Conservation (phyloP, 2,113 vertebrate species). For the Myotis yumanensis region DNA sequence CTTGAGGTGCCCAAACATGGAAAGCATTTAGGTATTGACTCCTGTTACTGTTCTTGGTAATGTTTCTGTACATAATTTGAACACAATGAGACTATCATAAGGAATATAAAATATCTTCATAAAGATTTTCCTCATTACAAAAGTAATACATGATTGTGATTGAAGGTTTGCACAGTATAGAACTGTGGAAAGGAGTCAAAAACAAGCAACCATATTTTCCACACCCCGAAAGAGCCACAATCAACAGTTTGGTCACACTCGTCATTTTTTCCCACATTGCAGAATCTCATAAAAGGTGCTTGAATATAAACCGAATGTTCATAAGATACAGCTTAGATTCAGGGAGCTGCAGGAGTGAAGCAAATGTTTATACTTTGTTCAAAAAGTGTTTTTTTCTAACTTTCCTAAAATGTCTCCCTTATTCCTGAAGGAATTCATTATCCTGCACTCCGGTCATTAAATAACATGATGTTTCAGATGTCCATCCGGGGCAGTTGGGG, state of each 20-base stretch:
- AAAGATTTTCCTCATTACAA: neutral
- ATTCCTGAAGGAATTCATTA: neutral
- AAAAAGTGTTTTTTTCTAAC: neutral
- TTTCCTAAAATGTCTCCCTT: neutral
- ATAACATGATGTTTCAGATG: neutral
- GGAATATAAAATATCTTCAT: neutral
- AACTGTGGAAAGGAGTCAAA: neutral
- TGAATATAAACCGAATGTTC: neutral
- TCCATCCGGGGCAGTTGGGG: neutral
- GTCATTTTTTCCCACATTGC: neutral
- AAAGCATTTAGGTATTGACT: neutral
- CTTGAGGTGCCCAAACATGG: neutral
- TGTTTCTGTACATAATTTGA: neutral
- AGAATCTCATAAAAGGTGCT: neutral
- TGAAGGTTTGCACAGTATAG: neutral
- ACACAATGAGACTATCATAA: neutral
- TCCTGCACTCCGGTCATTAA: neutral
- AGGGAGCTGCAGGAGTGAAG: neutral
- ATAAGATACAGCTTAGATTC: neutral
- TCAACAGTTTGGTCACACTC: neutral
- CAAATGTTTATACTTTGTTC: neutral
- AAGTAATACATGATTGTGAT: neutral
- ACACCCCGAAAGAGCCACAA: neutral
- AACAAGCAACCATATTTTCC: neutral
- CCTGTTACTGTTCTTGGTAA: neutral